phyloP scores from a whole-genome alignment of 1,140 invertebrate genomes.

The Cephus cinctus region DNA sequence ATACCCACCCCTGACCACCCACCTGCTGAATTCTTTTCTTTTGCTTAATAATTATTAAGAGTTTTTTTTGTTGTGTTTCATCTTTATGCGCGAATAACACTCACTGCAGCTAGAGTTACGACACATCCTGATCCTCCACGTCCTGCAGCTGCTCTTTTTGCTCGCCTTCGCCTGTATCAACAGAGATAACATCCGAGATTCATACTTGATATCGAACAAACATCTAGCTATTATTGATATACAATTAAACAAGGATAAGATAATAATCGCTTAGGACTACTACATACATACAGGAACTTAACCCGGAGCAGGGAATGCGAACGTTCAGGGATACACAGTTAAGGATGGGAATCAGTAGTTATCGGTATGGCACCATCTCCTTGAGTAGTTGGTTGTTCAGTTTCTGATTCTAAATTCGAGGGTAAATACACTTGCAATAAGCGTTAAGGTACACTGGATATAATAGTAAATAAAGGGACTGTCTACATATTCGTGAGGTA shows the following conservation, averaged over 20 bases:
- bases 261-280: too few species aligned
- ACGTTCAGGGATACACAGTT: conserved; percentile 17
- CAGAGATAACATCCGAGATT: too few species aligned
- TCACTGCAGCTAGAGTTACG: conserved; percentile 69
- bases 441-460: too few species aligned
- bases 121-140: conserved; percentile 90
- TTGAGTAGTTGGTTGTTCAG: conserved; percentile 22
- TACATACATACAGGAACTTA: too few species aligned
- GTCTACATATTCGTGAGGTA: too few species aligned
- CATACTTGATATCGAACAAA: too few species aligned
- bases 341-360: conserved; percentile 25
- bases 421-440: too few species aligned
- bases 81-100: conserved; percentile 56
- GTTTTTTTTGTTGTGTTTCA: conserved; percentile 50
- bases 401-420: conserved; percentile 35
- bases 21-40: conserved; percentile 49
- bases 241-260: too few species aligned
- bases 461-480: too few species aligned
- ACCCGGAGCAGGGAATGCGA: too few species aligned
- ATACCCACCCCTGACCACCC: conserved; percentile 35
- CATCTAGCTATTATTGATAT: too few species aligned
- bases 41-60: conserved; percentile 57
- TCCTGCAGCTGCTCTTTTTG: conserved; percentile 87
- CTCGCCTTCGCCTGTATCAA: conserved; percentile 75
- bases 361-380: conserved; percentile 16